Evolutionary conservation across 2,797 vertebrate genomes (phyloP), one percentile per base, ranked within the genome.

Genomic region (Capromys pilorides): DNA sequence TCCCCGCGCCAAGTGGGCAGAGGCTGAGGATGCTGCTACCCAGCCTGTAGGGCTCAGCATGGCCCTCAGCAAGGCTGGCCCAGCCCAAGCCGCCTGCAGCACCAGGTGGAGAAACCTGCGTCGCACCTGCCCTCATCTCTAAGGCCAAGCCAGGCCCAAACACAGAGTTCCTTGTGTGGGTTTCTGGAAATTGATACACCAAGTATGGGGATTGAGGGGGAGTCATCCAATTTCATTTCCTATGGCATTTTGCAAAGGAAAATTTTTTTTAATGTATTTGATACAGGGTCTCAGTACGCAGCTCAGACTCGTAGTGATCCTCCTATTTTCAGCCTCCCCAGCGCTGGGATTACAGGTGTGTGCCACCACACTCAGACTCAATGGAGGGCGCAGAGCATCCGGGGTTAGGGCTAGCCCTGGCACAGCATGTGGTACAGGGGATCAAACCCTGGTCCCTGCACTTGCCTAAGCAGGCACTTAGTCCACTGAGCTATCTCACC

Each of bases 91-190:
- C 1, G 14, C 31, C 75, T 8, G 8, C 5, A 13, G 21, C 1
- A 36, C 73, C 5, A 2, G 75, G 45, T n/a, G 26, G 64, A 75
- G 85, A 81, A 77, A n/a, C 62, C 16, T 18, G 36, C 24, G 24
- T 82, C 28, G 22, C 28, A 26, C 26, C 69, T 54, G 22, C 82
- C 22, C 39, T 26, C 49, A 2, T 36, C 36, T 24, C 16, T 5
- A 6, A 57, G 86, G 75, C 36, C 45, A 1, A 5, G 41, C 86
- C 81, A 82, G 88, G n/a, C 61, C 81, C 14, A 2, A 80, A 78
- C 86, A 67, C 80, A 75, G 87, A 62, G 22, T 22, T n/a, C 41
- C 88, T 92, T 81, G 61, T 91, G 88, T 94, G 93, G 57, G 45
- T 77, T 86, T 93, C 81, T 71, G 66, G 62, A 36, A 87, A n/a